Base-by-base conservation (phyloP, 2,888 invertebrate genomes). In the Bugula neritina region DNA sequence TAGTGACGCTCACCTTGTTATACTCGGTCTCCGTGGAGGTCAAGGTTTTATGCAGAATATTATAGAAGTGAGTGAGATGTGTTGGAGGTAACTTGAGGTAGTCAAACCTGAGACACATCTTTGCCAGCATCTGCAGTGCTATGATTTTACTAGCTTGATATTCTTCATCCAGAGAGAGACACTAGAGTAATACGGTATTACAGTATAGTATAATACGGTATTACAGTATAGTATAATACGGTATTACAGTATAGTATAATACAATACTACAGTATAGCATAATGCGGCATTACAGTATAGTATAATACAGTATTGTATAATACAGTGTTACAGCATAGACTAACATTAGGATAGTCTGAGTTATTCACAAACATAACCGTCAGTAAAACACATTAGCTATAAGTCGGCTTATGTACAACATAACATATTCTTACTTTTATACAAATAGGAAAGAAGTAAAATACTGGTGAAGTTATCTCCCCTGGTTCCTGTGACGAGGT, bases 81-180 rank as follows among this genome's bases (percentile, higher is more conserved):
- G 90, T 90, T 76, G 88, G 84, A 80, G 90, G 86, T 78, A 90
- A 85, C 25, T 88, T 87, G 69, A 91, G 89, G 80, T 92, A 92
- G 83, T 92, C 90, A 69, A 91, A 89, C 73, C 93, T 91, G 74
- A 95, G 88, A 72, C 92, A 91, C 79, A 88, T 78, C 74, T 87
- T 86, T 85, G 95, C 94, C 74, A 97, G 88, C 76, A 97, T 85
- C 77, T 93, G 90, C 78, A 93, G 88, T 0, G 96, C 95, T 78
- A 90, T 89, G 73, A 96, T 85, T 85, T 93, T 94, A 72, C 96
- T 96, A 73, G 85, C 83, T 79, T 89, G 90, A 85, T 90, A 93
- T 55, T 89, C 84, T 74, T 87, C 88, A 17, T 91, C 89, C 76
- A 94, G 85, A n/a, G 89, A 87, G 71, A 93, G 87, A 71, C 89